These are phyloP conservation scores for Cairina moschata DNA, from an alignment of 2,113 vertebrate species.

Conservation along the genomic window DNA sequence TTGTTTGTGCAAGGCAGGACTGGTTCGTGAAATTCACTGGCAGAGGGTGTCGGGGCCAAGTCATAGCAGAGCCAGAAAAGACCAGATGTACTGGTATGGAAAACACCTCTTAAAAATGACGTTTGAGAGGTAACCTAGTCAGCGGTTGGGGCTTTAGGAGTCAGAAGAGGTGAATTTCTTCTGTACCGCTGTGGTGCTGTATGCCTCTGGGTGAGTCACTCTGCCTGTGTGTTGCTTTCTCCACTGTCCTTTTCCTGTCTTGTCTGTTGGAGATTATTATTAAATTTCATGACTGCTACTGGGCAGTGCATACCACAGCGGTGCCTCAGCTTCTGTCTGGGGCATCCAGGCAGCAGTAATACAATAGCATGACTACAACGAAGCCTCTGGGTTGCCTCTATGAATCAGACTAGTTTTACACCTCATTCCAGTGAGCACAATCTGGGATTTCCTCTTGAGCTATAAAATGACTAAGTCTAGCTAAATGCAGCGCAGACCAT, in stretches of 20 bases:
- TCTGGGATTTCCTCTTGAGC: constrained; percentile 27
- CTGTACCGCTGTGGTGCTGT: neutral
- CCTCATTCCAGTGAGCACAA: fast-evolving
- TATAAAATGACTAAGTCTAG: neutral
- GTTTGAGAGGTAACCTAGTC: neutral
- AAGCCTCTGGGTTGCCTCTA: neutral
- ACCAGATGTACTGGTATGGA: neutral
- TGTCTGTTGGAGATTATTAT: neutral
- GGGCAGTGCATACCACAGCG: neutral
- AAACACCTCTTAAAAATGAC: neutral
- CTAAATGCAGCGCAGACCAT: neutral
- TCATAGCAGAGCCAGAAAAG: neutral
- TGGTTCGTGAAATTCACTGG: neutral
- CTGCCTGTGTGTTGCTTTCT: constrained; percentile 15
- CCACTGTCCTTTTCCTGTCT: constrained; percentile 2
- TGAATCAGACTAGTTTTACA: constrained; percentile 12
- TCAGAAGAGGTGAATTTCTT: neutral
- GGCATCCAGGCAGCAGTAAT: neutral
- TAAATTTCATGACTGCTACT: neutral
- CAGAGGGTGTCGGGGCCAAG: neutral
- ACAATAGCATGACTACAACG: neutral
- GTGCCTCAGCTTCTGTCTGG: neutral
- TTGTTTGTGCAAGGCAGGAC: neutral
- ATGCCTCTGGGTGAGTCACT: constrained; percentile 11
- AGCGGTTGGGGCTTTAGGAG: neutral